Evolutionary conservation across 1,140 invertebrate genomes (phyloP).

Genomic region (Cylas formicarius): DNA sequence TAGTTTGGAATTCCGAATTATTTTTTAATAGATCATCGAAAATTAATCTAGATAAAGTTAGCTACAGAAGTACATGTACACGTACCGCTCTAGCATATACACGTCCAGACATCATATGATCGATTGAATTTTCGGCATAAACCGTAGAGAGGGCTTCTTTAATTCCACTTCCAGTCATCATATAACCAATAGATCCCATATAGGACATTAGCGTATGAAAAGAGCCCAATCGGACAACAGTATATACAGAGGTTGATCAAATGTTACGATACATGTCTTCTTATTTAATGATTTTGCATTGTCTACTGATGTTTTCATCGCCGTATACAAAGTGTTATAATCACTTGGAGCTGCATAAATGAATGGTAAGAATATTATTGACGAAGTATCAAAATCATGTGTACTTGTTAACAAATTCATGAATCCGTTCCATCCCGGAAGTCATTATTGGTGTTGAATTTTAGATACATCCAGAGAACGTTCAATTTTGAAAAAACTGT

Average conservation of each 20-base stretch:
- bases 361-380: conserved; percentile 20
- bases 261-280: conserved; percentile 21
- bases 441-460: conserved; percentile 13
- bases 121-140: conserved; percentile 25
- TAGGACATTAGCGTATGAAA: conserved; percentile 27
- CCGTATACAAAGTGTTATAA: conserved; percentile 17
- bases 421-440: conserved; percentile 18
- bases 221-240: conserved; percentile 14
- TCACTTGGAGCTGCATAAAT: conserved; percentile 20
- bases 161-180: conserved; percentile 23
- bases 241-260: conserved; percentile 10
- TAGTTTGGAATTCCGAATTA: conserved; percentile 12
- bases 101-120: conserved; percentile 27
- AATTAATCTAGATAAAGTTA: conserved; percentile 20
- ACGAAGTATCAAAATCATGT: conserved; percentile 17
- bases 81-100: conserved; percentile 27
- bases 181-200: conserved; percentile 18
- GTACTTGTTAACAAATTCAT: conserved; percentile 22
- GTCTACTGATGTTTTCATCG: conserved; percentile 7
- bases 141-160: conserved; percentile 21
- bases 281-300: conserved; percentile 14
- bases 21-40: conserved; percentile 18
- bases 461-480: conserved; percentile 16
- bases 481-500: conserved; percentile 9
- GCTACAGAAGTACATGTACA: conserved; percentile 23